Conservation (phyloP, 2,797 vertebrate genomes). For the Hippoglossus hippoglossus region DNA sequence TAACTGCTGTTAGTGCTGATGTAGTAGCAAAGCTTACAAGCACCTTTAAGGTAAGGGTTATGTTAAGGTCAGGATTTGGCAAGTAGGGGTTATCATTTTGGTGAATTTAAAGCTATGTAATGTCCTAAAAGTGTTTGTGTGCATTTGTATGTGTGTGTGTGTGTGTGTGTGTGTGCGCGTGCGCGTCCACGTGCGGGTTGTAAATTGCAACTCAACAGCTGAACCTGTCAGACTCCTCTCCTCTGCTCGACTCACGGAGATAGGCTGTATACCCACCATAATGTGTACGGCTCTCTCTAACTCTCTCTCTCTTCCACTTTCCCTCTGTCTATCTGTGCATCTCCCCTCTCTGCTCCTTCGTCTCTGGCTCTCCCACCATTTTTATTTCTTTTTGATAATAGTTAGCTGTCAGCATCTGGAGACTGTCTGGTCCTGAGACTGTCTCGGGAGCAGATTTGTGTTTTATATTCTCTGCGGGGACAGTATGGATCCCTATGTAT, state of each 20-base stretch:
- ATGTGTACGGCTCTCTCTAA: not conserved
- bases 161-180: not conserved
- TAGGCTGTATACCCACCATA: constrained; percentile 5
- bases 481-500: constrained; percentile 66
- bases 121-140: not conserved
- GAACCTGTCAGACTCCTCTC: constrained; percentile 32
- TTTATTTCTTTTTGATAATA: constrained; percentile 50
- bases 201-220: not conserved
- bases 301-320: not conserved
- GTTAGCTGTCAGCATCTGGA: constrained; percentile 58
- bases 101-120: no score
- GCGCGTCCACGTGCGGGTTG: not conserved
- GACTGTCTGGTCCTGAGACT: constrained; percentile 47
- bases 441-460: constrained; percentile 47
- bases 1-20: not conserved
- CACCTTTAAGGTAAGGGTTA: no score
- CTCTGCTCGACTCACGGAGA: constrained; percentile 15
- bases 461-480: constrained; percentile 61
- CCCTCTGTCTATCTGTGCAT: not conserved
- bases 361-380: constrained; percentile 9
- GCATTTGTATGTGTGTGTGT: not conserved
- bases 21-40: not conserved
- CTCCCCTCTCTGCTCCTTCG: not conserved
- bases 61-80: no score
- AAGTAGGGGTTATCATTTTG: no score